Conservation (phyloP, 2,113 vertebrate species). For the Triplophysa siluroides region DNA sequence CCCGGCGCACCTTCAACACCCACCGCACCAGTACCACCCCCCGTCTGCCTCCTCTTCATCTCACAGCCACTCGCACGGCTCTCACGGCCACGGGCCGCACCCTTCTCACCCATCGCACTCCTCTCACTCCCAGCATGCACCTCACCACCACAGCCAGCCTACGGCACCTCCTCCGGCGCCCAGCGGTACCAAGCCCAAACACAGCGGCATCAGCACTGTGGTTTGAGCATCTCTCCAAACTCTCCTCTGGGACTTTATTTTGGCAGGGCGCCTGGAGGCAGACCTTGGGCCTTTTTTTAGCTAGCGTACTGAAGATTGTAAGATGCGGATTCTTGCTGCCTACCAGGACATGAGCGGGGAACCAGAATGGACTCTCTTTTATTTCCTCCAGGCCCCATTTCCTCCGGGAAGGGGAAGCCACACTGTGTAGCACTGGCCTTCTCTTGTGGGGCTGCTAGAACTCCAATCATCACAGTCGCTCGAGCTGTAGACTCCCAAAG, state of each 20-base stretch:
- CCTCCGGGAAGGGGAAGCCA: conserved; percentile 45
- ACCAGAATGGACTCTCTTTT: conserved; percentile 48
- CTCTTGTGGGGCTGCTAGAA: conserved; percentile 47
- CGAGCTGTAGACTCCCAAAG: conserved; percentile 25
- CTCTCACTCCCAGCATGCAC: conserved; percentile 69
- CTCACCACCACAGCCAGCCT: conserved; percentile 79
- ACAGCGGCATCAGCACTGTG: conserved; percentile 96
- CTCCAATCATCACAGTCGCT: conserved; percentile 23
- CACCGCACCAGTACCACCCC: conserved; percentile 80
- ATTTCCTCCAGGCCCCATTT: conserved; percentile 57
- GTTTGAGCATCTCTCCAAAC: conserved; percentile 71
- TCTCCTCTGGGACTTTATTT: conserved; percentile 8
- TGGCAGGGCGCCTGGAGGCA: background rate
- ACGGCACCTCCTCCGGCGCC: conserved; percentile 63
- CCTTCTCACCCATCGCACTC: conserved; percentile 65
- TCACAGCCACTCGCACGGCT: conserved; percentile 65
- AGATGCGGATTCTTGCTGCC: conserved; percentile 28
- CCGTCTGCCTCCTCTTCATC: conserved; percentile 63
- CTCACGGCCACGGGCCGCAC: conserved; percentile 65
- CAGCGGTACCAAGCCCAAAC: conserved; percentile 87
- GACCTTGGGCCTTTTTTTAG: conserved; percentile 26
- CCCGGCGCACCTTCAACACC: conserved; percentile 82
- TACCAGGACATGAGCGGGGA: conserved; percentile 36
- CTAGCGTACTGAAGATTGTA: conserved; percentile 35
- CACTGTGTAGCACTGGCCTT: conserved; percentile 59